Evolutionary conservation across 2,888 invertebrate species (phyloP).

Genomic region (Congeria kusceri): DNA sequence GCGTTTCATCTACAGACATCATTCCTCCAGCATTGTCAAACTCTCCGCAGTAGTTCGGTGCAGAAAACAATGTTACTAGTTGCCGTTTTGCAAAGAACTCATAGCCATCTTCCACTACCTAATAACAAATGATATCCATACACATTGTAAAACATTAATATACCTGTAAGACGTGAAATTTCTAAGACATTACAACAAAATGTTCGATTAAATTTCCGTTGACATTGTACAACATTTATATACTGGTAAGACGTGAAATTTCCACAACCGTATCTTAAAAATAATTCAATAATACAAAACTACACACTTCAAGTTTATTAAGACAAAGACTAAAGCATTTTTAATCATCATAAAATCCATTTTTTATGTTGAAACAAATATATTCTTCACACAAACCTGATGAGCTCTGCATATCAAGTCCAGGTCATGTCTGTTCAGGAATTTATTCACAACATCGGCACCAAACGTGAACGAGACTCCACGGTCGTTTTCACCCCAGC

Average conservation of each 20-base stretch:
- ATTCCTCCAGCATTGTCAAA: constrained; percentile 96
- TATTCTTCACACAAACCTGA: constrained; percentile 88
- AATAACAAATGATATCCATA: not conserved
- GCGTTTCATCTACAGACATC: constrained; percentile 99
- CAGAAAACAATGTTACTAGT: constrained; percentile 98
- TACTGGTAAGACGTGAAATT: too few relatives aligned
- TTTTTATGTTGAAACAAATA: not conserved
- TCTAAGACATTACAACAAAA: too few relatives aligned
- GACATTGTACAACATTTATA: too few relatives aligned
- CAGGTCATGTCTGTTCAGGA: constrained; percentile 96
- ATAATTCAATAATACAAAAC: too few relatives aligned
- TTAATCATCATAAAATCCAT: not conserved
- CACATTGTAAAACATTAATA: too few relatives aligned
- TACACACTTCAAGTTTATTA: too few relatives aligned
- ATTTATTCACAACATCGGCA: constrained; percentile 96
- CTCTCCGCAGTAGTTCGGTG: constrained; percentile 88
- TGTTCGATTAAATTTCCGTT: too few relatives aligned
- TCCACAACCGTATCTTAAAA: too few relatives aligned
- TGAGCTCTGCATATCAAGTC: constrained; percentile 99
- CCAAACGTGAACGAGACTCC: constrained; percentile 99
- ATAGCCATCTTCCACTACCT: constrained; percentile 99
- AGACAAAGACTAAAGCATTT: too few relatives aligned
- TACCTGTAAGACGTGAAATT: too few relatives aligned
- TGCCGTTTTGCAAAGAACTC: constrained; percentile 99
- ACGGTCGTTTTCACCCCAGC: constrained; percentile 99